Evolutionary conservation across 2,797 vertebrate genomes (phyloP), one percentile per base, ranked within the genome.

Genomic region (Cirrhinus mrigala): DNA sequence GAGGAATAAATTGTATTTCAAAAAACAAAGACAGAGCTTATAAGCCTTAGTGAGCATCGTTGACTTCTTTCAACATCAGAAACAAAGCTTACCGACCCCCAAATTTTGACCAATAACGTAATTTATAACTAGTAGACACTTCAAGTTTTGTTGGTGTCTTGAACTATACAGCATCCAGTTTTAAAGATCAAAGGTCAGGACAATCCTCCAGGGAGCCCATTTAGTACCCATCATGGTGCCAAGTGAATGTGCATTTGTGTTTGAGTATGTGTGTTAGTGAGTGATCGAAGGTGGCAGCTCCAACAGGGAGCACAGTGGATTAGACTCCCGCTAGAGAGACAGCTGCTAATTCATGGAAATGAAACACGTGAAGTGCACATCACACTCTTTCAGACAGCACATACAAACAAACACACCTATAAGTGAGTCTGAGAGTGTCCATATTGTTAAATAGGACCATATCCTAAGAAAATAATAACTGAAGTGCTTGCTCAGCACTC

Each of bases 261-360:
- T 18, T 40, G 10, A 64, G 44, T 74, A 44, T 62, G 33, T 48
- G 78, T 79, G 24, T 37, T 76, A 58, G 62, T 62, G 24, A 85
- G 58, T 79, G 66, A 87, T 89, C 52, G 33, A 18, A 70, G 11
- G 16, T 77, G 79, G 69, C 84, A 86, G 84, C 33, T 79, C 24
- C 54, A 68, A 79, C 58, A 79, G 37, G 76, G 75, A 86, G 56
- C 54, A 33, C 79, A 82, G 24, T 73, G 60, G 78, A 84, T 90
- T 85, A 89, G 52, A 71, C 58, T 33, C 79, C 77, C 0, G 40
- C 56, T 79, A 12, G 44, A 85, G 50, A 89, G 20, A 29, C 16
- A n/a, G 27, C 27, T 44, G 68, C 27, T 37, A 88, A 86, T 74
- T 87, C 81, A 86, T 1, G 6, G 27, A 85, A 37, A 60, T 14